Conservation (phyloP, 2,888 invertebrate genomes). For the Cheilosia urbana region DNA sequence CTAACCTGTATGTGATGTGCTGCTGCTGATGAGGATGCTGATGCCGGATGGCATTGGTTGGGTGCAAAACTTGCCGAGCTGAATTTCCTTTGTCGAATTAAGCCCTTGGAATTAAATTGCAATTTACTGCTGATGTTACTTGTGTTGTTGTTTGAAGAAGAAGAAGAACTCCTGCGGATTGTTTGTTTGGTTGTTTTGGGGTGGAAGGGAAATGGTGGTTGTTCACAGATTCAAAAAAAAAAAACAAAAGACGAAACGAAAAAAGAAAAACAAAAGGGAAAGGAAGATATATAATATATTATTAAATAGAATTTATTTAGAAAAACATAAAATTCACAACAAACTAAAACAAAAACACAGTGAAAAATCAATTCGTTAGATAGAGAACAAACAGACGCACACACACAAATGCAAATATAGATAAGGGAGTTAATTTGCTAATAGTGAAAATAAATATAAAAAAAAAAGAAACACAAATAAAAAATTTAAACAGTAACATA, state of each 20-base stretch:
- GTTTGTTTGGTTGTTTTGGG: slow-evolving; percentile 15
- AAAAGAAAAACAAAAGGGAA: slow-evolving; percentile 11
- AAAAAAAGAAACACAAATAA: too few relatives aligned
- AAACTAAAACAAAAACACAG: neutral
- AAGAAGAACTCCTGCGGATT: slow-evolving; percentile 52
- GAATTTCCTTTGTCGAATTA: slow-evolving; percentile 66
- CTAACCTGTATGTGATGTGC: slow-evolving; percentile 43
- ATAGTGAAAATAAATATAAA: too few relatives aligned
- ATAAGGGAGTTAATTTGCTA: too few relatives aligned
- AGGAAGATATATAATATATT: slow-evolving; percentile 20
- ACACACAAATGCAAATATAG: too few relatives aligned
- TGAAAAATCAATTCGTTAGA: neutral
- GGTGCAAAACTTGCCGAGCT: slow-evolving; percentile 55
- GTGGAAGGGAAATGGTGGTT: slow-evolving; percentile 3
- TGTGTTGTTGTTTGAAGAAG: slow-evolving; percentile 67
- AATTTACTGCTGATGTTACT: slow-evolving; percentile 67
- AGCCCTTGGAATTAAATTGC: slow-evolving; percentile 65
- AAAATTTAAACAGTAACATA: too few relatives aligned
- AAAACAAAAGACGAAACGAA: slow-evolving; percentile 11
- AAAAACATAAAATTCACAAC: neutral
- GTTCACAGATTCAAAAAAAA: slow-evolving; percentile 12
- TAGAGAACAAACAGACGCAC: neutral
- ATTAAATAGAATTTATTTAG: slow-evolving; percentile 27
- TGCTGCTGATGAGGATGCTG: slow-evolving; percentile 46
- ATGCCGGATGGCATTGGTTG: slow-evolving; percentile 59